Percentiles rank a stretch among this genome's conserved stretches.
phyloP scores from a whole-genome alignment of 2,888 invertebrate species.

The Metacarcinus magister region DNA sequence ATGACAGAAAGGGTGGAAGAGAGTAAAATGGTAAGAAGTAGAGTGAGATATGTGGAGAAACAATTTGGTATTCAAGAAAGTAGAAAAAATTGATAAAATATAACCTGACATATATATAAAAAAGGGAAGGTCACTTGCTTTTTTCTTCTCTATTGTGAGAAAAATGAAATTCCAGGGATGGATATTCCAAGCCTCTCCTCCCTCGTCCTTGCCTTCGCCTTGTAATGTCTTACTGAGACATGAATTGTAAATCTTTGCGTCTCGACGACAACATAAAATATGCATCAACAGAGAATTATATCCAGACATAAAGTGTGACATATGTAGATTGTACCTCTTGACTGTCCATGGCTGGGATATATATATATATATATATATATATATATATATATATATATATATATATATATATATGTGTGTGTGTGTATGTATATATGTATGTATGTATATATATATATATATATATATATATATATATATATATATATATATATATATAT shows the following conservation, averaged over 20 bases:
- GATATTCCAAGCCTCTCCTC: neutral
- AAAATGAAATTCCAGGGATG: neutral
- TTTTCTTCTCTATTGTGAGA: neutral
- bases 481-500: neutral
- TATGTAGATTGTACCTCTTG: neutral
- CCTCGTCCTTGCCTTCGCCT: neutral
- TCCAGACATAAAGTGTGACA: neutral
- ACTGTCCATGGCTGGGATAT: neutral
- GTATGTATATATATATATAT: neutral
- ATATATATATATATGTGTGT: neutral
- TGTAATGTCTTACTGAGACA: neutral
- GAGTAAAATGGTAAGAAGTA: neutral
- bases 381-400: neutral
- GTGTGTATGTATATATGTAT: too few relatives aligned
- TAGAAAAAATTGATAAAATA: neutral
- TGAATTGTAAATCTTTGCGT: neutral
- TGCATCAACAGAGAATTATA: neutral
- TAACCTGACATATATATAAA: neutral
- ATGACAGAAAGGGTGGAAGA: neutral
- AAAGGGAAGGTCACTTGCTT: neutral
- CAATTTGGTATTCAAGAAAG: neutral
- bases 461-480: neutral
- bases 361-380: neutral
- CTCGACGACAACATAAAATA: neutral
- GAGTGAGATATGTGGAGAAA: neutral